Evolutionary conservation across 2,113 vertebrate species (phyloP).

Genomic region (Entomyzon cyanotis): DNA sequence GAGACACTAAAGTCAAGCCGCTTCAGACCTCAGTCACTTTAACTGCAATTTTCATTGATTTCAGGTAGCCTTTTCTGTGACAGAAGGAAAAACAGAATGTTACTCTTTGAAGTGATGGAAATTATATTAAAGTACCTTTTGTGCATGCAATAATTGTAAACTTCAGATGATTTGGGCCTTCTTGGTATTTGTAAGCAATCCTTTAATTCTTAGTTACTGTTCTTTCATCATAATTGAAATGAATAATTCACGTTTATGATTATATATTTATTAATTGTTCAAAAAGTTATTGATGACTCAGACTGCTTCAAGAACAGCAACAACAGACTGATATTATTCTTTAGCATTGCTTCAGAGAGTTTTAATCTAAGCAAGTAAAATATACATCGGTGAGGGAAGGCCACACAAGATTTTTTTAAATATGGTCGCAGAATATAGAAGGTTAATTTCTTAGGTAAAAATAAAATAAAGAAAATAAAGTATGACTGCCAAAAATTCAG

Average conservation of each 20-base stretch:
- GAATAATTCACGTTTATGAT: not conserved
- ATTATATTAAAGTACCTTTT: not conserved
- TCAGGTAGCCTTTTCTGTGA: not conserved
- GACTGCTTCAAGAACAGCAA: not conserved
- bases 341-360: not conserved
- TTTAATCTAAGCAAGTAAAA: not conserved
- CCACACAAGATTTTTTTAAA: not conserved
- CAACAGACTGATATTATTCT: not conserved
- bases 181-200: not conserved
- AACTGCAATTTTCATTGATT: not conserved
- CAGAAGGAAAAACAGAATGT: not conserved
- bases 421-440: not conserved
- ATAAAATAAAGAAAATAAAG: not conserved
- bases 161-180: not conserved
- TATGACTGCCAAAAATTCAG: not conserved
- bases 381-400: not conserved
- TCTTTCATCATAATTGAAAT: not conserved
- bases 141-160: not conserved
- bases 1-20: not conserved
- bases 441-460: not conserved
- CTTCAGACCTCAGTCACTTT: not conserved
- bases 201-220: not conserved
- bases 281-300: not conserved
- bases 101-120: not conserved
- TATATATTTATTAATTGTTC: not conserved